Percentiles rank a stretch among this genome's conserved stretches.
Conservation (phyloP, 2,888 invertebrate species). For the Papilio demoleus region DNA sequence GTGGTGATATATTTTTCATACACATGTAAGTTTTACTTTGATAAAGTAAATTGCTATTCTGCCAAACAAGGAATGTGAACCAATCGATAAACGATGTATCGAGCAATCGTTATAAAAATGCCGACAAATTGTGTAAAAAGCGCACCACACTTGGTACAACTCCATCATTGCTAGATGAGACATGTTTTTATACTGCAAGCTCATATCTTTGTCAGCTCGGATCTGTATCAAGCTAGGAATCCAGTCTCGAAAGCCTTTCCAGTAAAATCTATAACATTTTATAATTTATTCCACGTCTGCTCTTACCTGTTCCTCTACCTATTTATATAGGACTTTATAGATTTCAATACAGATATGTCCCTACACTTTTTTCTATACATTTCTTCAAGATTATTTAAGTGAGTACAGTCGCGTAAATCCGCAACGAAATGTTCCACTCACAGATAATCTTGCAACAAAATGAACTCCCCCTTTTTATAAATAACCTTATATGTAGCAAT, state of each 20-base stretch:
- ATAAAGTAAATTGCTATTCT: background rate
- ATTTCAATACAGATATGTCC: background rate
- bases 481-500: too few species aligned
- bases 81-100: background rate
- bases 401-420: too few species aligned
- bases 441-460: too few species aligned
- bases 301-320: background rate
- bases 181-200: conserved; percentile 38
- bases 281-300: conserved; percentile 11
- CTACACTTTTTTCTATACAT: background rate
- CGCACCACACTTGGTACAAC: conserved; percentile 21
- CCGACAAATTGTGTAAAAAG: conserved; percentile 26
- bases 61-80: background rate
- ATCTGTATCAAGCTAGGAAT: conserved; percentile 36
- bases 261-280: conserved; percentile 21
- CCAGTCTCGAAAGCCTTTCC: conserved; percentile 25
- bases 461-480: too few species aligned
- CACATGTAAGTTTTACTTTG: too few species aligned
- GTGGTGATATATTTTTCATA: too few species aligned
- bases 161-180: conserved; percentile 32
- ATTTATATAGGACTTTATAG: background rate
- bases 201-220: conserved; percentile 34
- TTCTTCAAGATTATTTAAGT: background rate
- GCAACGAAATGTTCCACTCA: too few species aligned
- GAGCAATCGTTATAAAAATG: background rate